These are phyloP conservation scores for Tetranychus truncatus DNA, from an alignment of 2,888 invertebrate genomes.

Conservation along the genomic window DNA sequence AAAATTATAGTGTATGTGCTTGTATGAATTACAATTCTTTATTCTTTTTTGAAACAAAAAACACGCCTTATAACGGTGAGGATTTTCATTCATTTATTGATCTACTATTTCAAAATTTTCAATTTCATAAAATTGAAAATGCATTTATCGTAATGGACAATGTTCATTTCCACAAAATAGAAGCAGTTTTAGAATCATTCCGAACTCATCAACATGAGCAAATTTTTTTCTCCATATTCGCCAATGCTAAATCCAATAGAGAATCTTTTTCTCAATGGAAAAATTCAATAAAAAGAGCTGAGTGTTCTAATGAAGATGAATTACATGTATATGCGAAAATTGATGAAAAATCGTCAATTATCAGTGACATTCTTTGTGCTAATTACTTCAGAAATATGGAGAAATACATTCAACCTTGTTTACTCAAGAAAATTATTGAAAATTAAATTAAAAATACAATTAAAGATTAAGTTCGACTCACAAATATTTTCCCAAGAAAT, in stretches of 20 bases:
- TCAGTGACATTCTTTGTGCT: not conserved
- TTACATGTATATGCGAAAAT: not conserved
- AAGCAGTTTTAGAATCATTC: not conserved
- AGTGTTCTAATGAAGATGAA: not conserved
- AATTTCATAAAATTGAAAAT: not conserved
- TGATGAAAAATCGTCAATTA: not conserved
- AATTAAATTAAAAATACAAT: no score
- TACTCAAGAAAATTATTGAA: not conserved
- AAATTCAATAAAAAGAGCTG: not conserved
- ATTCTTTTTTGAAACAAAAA: not conserved
- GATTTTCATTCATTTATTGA: not conserved
- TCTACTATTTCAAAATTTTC: not conserved
- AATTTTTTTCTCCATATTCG: not conserved
- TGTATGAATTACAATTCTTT: not conserved
- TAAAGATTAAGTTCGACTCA: no score
- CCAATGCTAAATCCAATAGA: conserved; percentile 9
- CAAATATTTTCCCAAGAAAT: no score
- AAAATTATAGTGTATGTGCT: not conserved
- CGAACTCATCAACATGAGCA: not conserved
- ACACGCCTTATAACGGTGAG: not conserved
- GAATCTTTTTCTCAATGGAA: not conserved
- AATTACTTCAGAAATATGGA: conserved; percentile 4
- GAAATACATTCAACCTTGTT: not conserved
- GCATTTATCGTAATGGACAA: conserved; percentile 4
- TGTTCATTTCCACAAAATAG: not conserved